phyloP scores from a whole-genome alignment of 2,113 vertebrate species.

The Ceyx cyanopectus region DNA sequence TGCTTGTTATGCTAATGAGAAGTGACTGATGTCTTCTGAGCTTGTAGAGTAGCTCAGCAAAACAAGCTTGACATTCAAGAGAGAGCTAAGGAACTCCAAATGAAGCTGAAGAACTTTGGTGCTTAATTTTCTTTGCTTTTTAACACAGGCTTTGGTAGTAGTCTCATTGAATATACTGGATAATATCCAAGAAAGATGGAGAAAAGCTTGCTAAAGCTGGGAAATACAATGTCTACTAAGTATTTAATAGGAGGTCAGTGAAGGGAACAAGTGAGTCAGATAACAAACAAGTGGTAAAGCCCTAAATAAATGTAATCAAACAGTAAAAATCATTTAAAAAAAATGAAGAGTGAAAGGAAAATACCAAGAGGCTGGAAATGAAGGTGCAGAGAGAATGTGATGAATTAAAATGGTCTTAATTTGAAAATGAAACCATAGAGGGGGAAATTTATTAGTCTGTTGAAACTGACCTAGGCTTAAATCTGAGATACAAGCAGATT shows the following conservation, averaged over 20 bases:
- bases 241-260: background rate
- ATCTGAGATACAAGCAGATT: background rate
- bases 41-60: background rate
- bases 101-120: background rate
- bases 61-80: background rate
- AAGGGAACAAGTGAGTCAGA: slow-evolving; percentile 8
- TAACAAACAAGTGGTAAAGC: background rate
- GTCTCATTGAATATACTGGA: background rate
- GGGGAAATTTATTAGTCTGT: background rate
- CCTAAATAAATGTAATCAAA: background rate
- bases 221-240: background rate
- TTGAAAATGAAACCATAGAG: background rate
- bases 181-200: background rate
- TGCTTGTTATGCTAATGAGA: background rate
- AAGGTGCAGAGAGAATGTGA: background rate
- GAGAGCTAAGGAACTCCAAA: background rate
- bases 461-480: background rate
- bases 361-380: background rate
- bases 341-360: background rate
- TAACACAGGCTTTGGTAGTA: background rate
- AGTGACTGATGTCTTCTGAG: background rate
- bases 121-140: background rate
- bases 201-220: background rate
- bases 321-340: background rate
- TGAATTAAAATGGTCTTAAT: background rate